phyloP scores from a whole-genome alignment of 1,140 invertebrate species.

The Sipha flava region DNA sequence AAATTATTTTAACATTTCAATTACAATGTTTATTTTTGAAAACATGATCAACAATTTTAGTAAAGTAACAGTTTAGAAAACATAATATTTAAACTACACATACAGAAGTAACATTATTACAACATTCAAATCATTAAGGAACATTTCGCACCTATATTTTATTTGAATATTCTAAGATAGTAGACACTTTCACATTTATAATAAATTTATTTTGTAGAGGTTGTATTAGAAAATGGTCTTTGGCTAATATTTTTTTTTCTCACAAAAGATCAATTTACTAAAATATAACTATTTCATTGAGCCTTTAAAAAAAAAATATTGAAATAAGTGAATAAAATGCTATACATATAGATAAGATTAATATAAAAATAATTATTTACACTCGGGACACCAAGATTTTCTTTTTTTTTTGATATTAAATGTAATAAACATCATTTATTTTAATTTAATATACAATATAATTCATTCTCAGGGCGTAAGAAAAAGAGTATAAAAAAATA shows the following conservation, averaged over 20 bases:
- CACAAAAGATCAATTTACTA: not conserved
- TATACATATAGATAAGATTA: not conserved
- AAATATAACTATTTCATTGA: conserved; percentile 1
- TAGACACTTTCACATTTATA: not conserved
- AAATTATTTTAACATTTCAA: not conserved
- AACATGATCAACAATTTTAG: not conserved
- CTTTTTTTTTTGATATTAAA: not conserved
- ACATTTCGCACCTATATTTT: not conserved
- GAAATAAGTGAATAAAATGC: not conserved
- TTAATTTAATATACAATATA: not conserved
- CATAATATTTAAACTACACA: not conserved
- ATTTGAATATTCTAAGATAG: not conserved
- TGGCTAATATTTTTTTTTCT: not conserved
- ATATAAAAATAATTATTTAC: conserved; percentile 20
- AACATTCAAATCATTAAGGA: not conserved
- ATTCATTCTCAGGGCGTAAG: conserved; percentile 2
- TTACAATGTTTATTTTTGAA: not conserved
- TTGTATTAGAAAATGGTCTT: not conserved
- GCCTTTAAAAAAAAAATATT: not conserved
- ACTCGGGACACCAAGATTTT: not conserved
- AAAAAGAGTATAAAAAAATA: not conserved
- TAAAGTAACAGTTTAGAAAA: not conserved
- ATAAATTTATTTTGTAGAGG: not conserved
- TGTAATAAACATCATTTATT: not conserved
- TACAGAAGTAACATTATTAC: not conserved